Conservation (phyloP, 2,888 invertebrate species). For the Diarsia rubi region DNA sequence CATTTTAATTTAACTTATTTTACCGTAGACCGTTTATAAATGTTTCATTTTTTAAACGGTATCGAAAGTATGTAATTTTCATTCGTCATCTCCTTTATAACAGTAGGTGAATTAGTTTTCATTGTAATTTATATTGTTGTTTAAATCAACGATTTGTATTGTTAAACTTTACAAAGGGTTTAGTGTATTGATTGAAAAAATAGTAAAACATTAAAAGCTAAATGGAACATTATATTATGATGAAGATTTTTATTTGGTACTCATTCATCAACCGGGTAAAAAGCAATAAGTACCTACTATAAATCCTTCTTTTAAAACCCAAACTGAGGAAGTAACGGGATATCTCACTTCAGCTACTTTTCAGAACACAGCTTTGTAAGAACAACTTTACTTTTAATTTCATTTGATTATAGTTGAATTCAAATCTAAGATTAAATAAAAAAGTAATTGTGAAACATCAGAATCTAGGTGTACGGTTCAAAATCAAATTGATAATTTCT, state of each 20-base stretch:
- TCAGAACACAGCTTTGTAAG: no score
- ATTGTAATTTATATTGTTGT: constrained; percentile 19
- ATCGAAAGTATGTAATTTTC: constrained; percentile 42
- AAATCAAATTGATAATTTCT: not conserved
- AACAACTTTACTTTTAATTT: no score
- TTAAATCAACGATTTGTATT: constrained; percentile 10
- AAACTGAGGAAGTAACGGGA: no score
- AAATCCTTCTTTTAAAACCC: no score
- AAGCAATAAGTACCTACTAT: no score
- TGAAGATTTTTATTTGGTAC: no score
- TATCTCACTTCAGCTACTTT: no score
- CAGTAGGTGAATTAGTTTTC: not conserved
- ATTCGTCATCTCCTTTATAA: not conserved
- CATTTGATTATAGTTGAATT: no score
- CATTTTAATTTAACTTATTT: constrained; percentile 67
- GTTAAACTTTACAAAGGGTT: not conserved
- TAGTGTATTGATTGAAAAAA: not conserved
- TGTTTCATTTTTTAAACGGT: constrained; percentile 28
- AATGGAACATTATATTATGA: not conserved
- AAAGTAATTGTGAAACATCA: not conserved
- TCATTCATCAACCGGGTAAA: no score
- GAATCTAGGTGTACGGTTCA: not conserved
- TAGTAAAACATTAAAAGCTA: not conserved
- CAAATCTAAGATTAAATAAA: no score
- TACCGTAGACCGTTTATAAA: constrained; percentile 50